phyloP scores from a whole-genome alignment of 2,888 invertebrate species.

The Clanis bilineata region DNA sequence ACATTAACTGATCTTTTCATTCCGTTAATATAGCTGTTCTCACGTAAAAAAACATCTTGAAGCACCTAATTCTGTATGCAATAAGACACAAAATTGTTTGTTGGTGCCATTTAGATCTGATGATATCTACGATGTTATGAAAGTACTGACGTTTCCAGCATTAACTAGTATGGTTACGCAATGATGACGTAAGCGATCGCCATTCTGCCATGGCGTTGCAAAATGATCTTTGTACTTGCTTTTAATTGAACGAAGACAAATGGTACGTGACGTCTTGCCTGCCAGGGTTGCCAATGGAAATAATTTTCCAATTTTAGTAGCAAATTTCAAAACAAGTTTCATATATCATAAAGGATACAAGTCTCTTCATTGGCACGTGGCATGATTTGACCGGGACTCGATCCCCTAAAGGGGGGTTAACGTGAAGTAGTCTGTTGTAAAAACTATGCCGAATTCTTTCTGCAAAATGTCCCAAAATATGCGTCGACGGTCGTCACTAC shows the following conservation, averaged over 20 bases:
- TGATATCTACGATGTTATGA: not conserved
- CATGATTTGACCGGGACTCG: too few relatives aligned
- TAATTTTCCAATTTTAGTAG: not conserved
- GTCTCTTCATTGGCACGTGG: too few relatives aligned
- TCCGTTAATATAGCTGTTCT: not conserved
- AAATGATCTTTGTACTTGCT: slow-evolving; percentile 9
- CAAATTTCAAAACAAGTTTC: not conserved
- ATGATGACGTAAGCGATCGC: slow-evolving; percentile 3
- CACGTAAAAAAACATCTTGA: not conserved
- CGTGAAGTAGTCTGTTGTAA: too few relatives aligned
- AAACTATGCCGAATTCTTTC: too few relatives aligned
- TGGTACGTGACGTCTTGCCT: not conserved
- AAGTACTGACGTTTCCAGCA: slow-evolving; percentile 1
- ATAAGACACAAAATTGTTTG: not conserved
- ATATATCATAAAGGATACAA: too few relatives aligned
- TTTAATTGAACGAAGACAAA: slow-evolving; percentile 6
- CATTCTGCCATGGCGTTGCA: slow-evolving; percentile 2
- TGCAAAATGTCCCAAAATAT: too few relatives aligned
- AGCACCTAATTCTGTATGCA: not conserved
- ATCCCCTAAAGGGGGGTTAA: too few relatives aligned
- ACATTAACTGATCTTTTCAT: not conserved
- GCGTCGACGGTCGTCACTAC: too few relatives aligned
- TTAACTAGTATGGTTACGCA: slow-evolving; percentile 1
- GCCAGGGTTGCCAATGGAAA: not conserved
- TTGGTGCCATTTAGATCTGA: not conserved